Evolutionary conservation across 2,113 vertebrate genomes (phyloP).

Genomic region (Callaeas wilsoni): DNA sequence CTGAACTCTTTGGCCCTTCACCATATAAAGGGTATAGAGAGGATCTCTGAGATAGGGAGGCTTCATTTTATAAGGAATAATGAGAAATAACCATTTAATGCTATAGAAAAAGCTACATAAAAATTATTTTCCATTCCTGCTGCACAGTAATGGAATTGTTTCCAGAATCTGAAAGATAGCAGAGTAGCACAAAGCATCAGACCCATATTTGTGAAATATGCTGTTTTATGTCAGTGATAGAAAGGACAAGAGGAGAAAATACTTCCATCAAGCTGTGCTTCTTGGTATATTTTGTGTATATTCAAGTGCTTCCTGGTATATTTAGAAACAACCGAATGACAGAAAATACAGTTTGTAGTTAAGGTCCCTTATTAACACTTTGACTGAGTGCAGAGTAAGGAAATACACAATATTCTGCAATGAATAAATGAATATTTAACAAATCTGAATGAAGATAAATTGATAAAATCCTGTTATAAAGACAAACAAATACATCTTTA

Average conservation of each 20-base stretch:
- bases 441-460: slow-evolving; percentile 62
- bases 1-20: neutral
- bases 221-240: neutral
- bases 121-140: neutral
- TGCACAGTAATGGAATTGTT: neutral
- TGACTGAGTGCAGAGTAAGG: slow-evolving; percentile 1
- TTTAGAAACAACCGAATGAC: neutral
- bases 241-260: neutral
- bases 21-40: neutral
- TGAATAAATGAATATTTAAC: slow-evolving; percentile 62
- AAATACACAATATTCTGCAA: slow-evolving; percentile 4
- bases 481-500: slow-evolving; percentile 59
- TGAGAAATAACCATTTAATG: neutral
- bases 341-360: neutral
- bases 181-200: neutral
- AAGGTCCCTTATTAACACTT: slow-evolving; percentile 24
- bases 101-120: neutral
- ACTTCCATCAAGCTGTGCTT: neutral
- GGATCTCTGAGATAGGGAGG: neutral
- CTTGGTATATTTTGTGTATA: neutral
- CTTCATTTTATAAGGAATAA: neutral
- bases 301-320: neutral
- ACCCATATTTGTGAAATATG: neutral
- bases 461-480: slow-evolving; percentile 23
- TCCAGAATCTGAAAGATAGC: neutral